Evolutionary conservation across 2,113 vertebrate genomes (phyloP), one percentile per base, ranked within the genome.

Genomic region (Boleophthalmus pectinirostris): DNA sequence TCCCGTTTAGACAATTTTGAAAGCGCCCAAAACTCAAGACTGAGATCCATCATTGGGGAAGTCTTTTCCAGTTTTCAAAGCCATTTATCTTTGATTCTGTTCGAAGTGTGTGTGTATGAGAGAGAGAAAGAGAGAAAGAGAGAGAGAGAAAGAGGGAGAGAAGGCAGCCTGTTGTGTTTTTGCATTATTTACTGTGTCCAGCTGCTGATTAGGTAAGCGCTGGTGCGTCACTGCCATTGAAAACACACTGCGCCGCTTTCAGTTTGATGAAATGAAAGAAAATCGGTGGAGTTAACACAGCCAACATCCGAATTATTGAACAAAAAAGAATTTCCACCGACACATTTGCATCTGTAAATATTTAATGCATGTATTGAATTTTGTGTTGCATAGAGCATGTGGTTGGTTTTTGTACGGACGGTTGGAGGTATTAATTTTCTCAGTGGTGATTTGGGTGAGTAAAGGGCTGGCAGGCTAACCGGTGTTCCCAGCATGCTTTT

Each of bases 401-500:
- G 74, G 54, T 64, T 80, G 38, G 20, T 80, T 77, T 79, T 82
- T 74, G 70, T 71, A 75, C 75, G 86, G 87, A 78, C 72, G 75
- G 82, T 85, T 89, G 79, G 81, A 87, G 80, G 87, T 89, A 87
- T 89, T 90, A 89, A 92, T 92, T 92, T 90, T 88, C 89, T 88
- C 89, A 90, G 87, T 88, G 84, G 90, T 89, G 85, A 90, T 86
- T 89, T 89, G 85, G 88, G 87, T 87, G 87, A 88, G 90, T 85
- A 86, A 82, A 88, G 82, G 84, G 78, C 82, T 90, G 88, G 91
- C 88, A 87, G 74, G 80, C 77, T 82, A 72, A 76, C 88, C 61
- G 84, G 86, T 87, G 80, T 80, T 85, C 82, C 72, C 87, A 82
- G 80, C 84, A 77, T 80, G 84, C 74, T 75, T 82, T 70, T 64